Base-by-base conservation (phyloP, 2,797 vertebrate genomes). In the Helarctos malayanus region DNA sequence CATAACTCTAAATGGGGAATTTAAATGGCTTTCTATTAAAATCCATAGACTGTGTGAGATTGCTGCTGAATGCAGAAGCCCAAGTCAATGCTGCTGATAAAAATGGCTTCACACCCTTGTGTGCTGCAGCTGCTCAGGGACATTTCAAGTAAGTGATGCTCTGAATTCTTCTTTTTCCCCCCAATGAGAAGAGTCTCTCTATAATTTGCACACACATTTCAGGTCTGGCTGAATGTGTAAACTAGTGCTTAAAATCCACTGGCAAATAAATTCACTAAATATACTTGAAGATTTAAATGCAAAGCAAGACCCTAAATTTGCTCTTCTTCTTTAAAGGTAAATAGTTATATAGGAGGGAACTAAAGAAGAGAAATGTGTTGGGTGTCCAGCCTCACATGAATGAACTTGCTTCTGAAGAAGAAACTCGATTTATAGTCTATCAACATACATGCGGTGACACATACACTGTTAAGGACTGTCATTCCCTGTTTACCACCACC, bases 101-200 rank as follows among this genome's bases (percentile, higher is more conserved):
- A 99, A 99, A 99, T 90, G 99, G 99, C 99, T 99, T 99, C 98
- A 99, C 99, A 94, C 99, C 99, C 97, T 99, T 99, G 99, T 99
- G 99, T 99, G 98, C 98, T 89, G 99, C 99, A 98, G 99, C 99
- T 97, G 98, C 99, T 98, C 99, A 99, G 97, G 99, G 99, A 98
- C 99, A 99, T 98, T 98, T 98, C 98, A 99, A 99, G 99, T 99
- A 98, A 99, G 99, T 98, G 94, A 95, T 93, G 47, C 78, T 84
- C 95, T 89, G 89, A 75, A 56, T 68, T 96, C 80, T 85, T 19
- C 69, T 76, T 73, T 38, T 18, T 19, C 1, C 1, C 2, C 15
- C 5, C 65, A 59, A 1, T 76, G 27, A 63, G 85, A 92, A 68
- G 86, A 94, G 16, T 12, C 56, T 88, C 21, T 82, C 63, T 92